Evolutionary conservation across 1,140 invertebrate species (phyloP).

Genomic region (Colletes latitarsis): DNA sequence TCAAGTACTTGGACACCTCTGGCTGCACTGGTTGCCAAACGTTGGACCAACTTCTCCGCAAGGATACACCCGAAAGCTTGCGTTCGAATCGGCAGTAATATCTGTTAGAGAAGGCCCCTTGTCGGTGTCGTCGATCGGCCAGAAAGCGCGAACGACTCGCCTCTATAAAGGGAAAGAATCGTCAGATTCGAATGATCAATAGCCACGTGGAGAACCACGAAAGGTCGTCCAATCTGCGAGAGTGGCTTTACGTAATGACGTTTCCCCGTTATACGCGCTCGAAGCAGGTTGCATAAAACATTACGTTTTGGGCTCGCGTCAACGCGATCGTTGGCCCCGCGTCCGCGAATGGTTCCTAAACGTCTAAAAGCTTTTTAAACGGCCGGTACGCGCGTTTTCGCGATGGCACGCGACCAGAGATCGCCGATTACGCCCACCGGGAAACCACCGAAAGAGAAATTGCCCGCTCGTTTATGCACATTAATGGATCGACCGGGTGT

Average conservation of each 20-base stretch:
- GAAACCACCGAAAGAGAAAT: conserved; percentile 17
- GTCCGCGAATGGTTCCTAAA: neutral
- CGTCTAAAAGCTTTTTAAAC: too few relatives aligned
- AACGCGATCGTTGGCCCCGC: conserved; percentile 34
- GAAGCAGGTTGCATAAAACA: conserved; percentile 21
- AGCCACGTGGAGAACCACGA: neutral
- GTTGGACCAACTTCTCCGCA: too few relatives aligned
- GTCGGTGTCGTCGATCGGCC: too few relatives aligned
- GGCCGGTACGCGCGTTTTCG: neutral
- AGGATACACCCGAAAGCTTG: too few relatives aligned
- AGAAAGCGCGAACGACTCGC: neutral
- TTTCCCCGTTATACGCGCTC: neutral
- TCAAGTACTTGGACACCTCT: too few relatives aligned
- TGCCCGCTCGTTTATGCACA: conserved; percentile 26
- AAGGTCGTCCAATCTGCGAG: conserved; percentile 1
- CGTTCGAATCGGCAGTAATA: too few relatives aligned
- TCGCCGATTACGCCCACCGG: conserved; percentile 12
- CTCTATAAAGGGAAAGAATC: neutral
- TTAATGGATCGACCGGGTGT: conserved; percentile 28
- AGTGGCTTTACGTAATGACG: conserved; percentile 22
- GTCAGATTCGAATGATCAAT: neutral
- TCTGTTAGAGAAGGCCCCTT: too few relatives aligned
- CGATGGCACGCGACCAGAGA: conserved; percentile 42
- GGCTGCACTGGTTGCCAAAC: too few relatives aligned
- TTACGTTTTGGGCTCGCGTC: conserved; percentile 21